These are phyloP conservation scores for Gymnoscopelus microlampas DNA, from an alignment of 2,797 vertebrate species.

Conservation along the genomic window DNA sequence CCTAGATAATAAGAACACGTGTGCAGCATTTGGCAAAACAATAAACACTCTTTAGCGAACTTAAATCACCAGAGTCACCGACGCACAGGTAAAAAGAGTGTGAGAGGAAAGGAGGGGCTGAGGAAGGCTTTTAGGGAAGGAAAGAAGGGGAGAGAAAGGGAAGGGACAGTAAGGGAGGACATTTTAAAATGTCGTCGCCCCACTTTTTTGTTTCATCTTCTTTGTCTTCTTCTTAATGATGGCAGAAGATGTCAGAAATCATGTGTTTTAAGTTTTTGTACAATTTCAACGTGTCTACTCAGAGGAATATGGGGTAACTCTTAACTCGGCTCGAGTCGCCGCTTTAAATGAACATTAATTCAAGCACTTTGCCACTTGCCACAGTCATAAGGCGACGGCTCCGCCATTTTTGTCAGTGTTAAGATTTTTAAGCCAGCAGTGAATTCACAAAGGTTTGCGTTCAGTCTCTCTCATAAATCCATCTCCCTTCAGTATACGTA, in stretches of 20 bases:
- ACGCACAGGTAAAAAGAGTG: constrained; percentile 85
- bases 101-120: constrained; percentile 49
- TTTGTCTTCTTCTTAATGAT: constrained; percentile 41
- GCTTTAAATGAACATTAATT: constrained; percentile 29
- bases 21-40: constrained; percentile 90
- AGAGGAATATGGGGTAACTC: constrained; percentile 35
- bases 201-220: constrained; percentile 34
- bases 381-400: constrained; percentile 38
- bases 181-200: constrained; percentile 65
- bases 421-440: constrained; percentile 48
- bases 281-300: constrained; percentile 46
- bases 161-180: constrained; percentile 85
- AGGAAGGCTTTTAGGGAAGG: not conserved
- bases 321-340: constrained; percentile 37
- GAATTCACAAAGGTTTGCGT: constrained; percentile 32
- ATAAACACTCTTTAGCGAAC: constrained; percentile 88
- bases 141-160: constrained; percentile 58
- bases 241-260: constrained; percentile 64
- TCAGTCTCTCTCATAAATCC: constrained; percentile 46
- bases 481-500: constrained; percentile 24
- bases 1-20: constrained; percentile 78
- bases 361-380: constrained; percentile 40
- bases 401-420: constrained; percentile 28
- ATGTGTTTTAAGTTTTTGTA: constrained; percentile 63
- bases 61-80: constrained; percentile 91